A percentile compares a stretch with the other conserved stretches of the same genome.
phyloP scores from a whole-genome alignment of 2,797 vertebrate genomes.

The Morelia viridis region DNA sequence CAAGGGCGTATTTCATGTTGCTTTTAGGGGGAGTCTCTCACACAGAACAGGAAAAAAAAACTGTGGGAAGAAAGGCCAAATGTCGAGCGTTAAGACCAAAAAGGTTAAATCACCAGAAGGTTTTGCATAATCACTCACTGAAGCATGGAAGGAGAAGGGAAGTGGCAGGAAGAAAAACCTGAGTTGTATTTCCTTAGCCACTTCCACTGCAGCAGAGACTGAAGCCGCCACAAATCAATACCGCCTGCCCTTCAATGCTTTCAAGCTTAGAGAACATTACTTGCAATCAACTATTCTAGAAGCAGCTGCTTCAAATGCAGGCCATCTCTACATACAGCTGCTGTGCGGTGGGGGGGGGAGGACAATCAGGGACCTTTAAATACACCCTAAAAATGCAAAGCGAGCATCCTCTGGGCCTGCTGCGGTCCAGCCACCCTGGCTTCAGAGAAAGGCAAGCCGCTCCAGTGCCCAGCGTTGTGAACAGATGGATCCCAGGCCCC shows the following conservation, averaged over 20 bases:
- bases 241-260: background rate
- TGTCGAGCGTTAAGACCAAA: background rate
- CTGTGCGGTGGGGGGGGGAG: background rate
- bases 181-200: background rate
- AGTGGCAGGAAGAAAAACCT: background rate
- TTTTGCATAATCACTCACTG: background rate
- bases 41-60: background rate
- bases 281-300: background rate
- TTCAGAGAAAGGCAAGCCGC: background rate
- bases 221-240: background rate
- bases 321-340: background rate
- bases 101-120: background rate
- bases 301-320: background rate
- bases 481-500: background rate
- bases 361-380: background rate
- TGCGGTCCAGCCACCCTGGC: background rate
- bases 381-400: background rate
- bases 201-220: background rate
- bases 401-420: too few species aligned
- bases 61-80: background rate
- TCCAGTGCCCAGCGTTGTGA: background rate
- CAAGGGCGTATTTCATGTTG: constrained; percentile 46
- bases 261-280: background rate
- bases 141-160: background rate
- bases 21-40: background rate